Evolutionary conservation across 30 jellyfish, hydroid and myxozoan genomes (phyloP).

Genomic region (Hydractinia echinata): DNA sequence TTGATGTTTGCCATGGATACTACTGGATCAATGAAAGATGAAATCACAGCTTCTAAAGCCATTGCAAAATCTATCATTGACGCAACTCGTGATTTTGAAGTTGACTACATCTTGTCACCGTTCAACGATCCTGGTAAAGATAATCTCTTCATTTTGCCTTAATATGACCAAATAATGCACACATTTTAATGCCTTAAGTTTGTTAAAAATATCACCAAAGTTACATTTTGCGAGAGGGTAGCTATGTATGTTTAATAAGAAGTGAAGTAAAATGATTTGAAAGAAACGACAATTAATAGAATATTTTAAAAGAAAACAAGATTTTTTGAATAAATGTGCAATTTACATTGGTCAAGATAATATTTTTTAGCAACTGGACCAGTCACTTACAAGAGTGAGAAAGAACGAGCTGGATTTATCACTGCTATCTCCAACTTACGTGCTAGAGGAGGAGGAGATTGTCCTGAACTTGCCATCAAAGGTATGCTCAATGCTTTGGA

Average conservation of each 20-base stretch:
- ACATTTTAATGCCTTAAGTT: too few relatives aligned
- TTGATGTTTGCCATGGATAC: constrained; percentile 77
- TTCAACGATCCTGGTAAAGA: constrained; percentile 72
- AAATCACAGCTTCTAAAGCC: constrained; percentile 75
- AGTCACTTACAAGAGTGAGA: constrained; percentile 51
- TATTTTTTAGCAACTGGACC: constrained; percentile 58
- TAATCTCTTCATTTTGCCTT: too few relatives aligned
- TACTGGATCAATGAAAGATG: constrained; percentile 83
- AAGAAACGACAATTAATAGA: too few relatives aligned
- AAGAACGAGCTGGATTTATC: constrained; percentile 47
- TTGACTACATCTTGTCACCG: constrained; percentile 76
- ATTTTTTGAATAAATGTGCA: too few relatives aligned
- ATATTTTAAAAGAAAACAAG: too few relatives aligned
- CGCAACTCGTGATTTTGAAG: constrained; percentile 52
- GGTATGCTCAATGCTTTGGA: constrained; percentile 85
- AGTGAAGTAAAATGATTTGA: too few relatives aligned
- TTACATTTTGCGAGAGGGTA: too few relatives aligned
- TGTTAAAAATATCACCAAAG: too few relatives aligned
- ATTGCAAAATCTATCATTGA: constrained; percentile 65
- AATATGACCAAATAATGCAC: too few relatives aligned
- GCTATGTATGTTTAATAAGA: too few relatives aligned
- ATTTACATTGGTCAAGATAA: too few relatives aligned
- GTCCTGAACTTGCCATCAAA: constrained; percentile 79
- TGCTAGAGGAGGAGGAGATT: constrained; percentile 69
- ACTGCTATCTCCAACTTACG: constrained; percentile 42